Conservation (phyloP, 2,888 invertebrate genomes). For the Tenthredo mesomela region DNA sequence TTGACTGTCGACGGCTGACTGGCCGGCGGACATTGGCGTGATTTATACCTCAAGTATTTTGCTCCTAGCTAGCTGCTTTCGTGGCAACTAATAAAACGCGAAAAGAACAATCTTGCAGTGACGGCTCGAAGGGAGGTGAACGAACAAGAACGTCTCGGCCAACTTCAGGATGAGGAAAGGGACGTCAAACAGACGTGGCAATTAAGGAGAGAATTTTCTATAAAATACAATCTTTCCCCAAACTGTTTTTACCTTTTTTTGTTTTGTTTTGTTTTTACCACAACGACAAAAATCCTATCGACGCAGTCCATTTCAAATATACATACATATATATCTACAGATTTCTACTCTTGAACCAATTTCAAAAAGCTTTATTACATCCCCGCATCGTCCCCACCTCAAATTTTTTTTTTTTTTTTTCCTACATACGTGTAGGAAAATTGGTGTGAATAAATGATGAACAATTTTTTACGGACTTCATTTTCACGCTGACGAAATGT, state of each 20-base stretch:
- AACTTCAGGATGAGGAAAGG: constrained; percentile 20
- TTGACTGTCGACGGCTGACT: constrained; percentile 23
- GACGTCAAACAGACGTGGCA: constrained; percentile 34
- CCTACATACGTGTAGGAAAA: background rate
- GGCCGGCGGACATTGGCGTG: constrained; percentile 35
- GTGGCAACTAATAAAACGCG: constrained; percentile 50
- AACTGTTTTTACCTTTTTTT: background rate
- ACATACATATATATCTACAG: background rate
- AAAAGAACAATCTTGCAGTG: constrained; percentile 41
- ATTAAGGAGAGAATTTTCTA: constrained; percentile 33
- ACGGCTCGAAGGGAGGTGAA: background rate
- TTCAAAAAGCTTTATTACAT: background rate
- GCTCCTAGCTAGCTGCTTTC: constrained; percentile 23
- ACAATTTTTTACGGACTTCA: background rate
- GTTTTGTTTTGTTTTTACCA: no score
- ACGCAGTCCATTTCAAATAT: background rate
- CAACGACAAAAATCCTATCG: background rate
- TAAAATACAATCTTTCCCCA: constrained; percentile 27
- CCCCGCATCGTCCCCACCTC: background rate
- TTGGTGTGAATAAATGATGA: constrained; percentile 17
- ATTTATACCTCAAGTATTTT: constrained; percentile 53
- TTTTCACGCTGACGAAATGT: background rate
- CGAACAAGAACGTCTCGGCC: constrained; percentile 10
- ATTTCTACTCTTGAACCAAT: background rate
- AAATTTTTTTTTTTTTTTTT: background rate